Conservation (phyloP, 30 jellyfish, hydroid and myxozoan genomes). For the Calvadosia cruxmelitensis region DNA sequence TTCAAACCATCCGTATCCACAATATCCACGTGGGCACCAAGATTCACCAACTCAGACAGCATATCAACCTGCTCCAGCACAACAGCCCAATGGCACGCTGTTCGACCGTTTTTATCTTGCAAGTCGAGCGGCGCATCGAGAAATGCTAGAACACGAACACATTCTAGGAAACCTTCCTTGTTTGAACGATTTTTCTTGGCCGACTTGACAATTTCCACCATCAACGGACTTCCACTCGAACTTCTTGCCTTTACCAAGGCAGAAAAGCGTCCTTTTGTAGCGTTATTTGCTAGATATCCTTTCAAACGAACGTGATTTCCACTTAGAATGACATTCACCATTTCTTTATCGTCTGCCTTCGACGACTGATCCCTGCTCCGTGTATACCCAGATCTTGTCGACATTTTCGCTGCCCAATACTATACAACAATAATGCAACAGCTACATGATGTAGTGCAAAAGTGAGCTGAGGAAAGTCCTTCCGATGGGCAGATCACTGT, state of each 20-base stretch:
- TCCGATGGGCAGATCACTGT: too few relatives aligned
- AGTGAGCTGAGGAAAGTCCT: too few relatives aligned
- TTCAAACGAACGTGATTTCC: neutral
- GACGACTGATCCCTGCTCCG: neutral
- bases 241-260: neutral
- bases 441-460: too few relatives aligned
- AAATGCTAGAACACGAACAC: constrained; percentile 24
- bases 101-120: constrained; percentile 26
- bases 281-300: neutral
- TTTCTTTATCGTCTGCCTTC: neutral
- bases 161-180: constrained; percentile 4
- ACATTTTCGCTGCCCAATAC: neutral
- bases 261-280: neutral
- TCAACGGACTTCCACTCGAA: neutral
- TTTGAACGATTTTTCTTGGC: neutral
- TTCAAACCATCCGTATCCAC: constrained; percentile 24
- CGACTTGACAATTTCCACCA: constrained; percentile 1
- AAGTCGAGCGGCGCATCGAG: constrained; percentile 21
- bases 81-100: constrained; percentile 44
- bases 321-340: neutral
- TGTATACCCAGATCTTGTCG: neutral
- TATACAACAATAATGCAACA: too few relatives aligned
- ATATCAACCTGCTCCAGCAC: constrained; percentile 26
- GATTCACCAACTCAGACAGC: constrained; percentile 3
- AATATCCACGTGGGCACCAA: constrained; percentile 24